Base-by-base conservation (phyloP, 2,888 invertebrate species). In the Dastarcus helophoroides region DNA sequence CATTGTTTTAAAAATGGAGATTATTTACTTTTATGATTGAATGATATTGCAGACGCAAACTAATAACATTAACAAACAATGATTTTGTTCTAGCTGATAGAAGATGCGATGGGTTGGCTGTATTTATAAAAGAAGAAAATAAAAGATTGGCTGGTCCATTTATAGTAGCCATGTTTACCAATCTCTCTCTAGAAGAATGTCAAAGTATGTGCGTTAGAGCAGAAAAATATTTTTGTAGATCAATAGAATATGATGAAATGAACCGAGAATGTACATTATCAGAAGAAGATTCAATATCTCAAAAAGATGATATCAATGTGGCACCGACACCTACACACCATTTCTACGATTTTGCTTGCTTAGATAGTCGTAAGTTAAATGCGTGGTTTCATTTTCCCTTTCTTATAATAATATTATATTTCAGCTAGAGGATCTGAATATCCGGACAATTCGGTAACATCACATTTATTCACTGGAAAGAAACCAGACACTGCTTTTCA, bases 341-440 rank as follows among this genome's bases (percentile, higher is more conserved):
- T 54, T 83, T 88, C 56, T 89, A 85, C 53, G 88, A 89, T 61
- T 75, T 89, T 35, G 83, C 88, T 35, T 89, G 89, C 56, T 65
- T 89, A 47, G 86, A 88, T 58, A 86, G 85, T 64, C 85, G 88
- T 88, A 68, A 81, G 84, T 77, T 37, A n/a, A n/a, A n/a, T n/a
- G n/a, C n/a, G n/a, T n/a, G n/a, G 44, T 21, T 3, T 31, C 5
- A 22, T 9, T 27, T 3, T 19, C 7, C 6, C 7, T 8, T 19
- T 19, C n/a, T 19, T 19, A 7, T 7, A 19, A 6, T 19, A 9
- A 16, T 22, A 10, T 28, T 31, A 3, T 19, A 64, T 70, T 67
- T 63, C 65, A 86, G 86, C 84, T 63, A 79, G 85, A 50, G 84
- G 84, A 45, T 82, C 81, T 53, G 86, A 88, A 68, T 86, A 85